Base-by-base conservation (phyloP, 2,888 invertebrate species). In the Ophion ventricosus region DNA sequence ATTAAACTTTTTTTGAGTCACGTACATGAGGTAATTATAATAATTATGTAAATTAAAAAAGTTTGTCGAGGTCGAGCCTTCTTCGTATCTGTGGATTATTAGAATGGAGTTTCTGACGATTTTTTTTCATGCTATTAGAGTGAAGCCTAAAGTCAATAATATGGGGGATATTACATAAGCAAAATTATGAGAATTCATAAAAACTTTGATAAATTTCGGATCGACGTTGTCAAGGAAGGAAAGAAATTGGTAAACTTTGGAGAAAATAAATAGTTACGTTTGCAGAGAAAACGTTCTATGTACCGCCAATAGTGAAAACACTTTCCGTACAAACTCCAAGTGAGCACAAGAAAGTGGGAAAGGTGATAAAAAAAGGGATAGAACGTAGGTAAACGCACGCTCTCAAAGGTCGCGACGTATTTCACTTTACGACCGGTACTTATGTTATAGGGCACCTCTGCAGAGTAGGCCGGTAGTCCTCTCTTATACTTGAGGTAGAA, bases 391-490 rank as follows among this genome's bases (percentile, higher is more conserved):
- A 43, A 67, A 78, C 82, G 82, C 61, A 73, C 82, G 77, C 43
- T 67, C 69, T 57, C 40, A 87, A 87, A 88, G 88, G 87, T 88
- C 87, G 86, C 77, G 87, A 87, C 69, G 88, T 88, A 88, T 87
- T 91, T 91, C 88, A 90, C 90, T 91, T 91, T 91, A 91, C 89
- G 90, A 91, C 85, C 80, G 84, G 89, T 88, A 89, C 90, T 91
- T 91, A 90, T 88, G 89, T 89, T 89, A 87, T 67, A 69, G 88
- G 88, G 87, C 85, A 87, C 86, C 74, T 79, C 77, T 74, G 80
- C 56, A 43, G 43, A 69, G 83, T 69, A 61, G 49, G 70, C 64
- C 57, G 64, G 64, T 75, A 75, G 69, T 49, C 40, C 56, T 57
- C 63, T 59, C 73, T 25, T 61, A 66, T 57, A 67, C 43, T 43